Conservation (phyloP, 2,797 vertebrate genomes). For the Vipera latastei region DNA sequence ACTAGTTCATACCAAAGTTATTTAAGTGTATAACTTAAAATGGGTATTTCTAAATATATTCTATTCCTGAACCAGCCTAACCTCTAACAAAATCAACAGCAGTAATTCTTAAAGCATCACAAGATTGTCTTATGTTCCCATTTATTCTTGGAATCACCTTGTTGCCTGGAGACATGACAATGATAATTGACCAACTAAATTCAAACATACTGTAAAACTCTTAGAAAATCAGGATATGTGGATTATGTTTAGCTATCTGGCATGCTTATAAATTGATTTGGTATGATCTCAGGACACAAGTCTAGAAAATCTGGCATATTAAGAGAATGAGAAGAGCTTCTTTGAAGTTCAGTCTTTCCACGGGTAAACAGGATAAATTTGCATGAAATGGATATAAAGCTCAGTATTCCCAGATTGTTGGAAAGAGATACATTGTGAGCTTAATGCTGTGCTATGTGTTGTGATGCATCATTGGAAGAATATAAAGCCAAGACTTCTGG, state of each 20-base stretch:
- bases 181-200: background rate
- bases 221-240: background rate
- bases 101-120: background rate
- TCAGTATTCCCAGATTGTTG: background rate
- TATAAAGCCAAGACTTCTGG: background rate
- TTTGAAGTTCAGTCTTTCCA: background rate
- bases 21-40: background rate
- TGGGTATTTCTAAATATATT: background rate
- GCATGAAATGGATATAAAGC: background rate
- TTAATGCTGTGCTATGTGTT: background rate
- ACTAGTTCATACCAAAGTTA: background rate
- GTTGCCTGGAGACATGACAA: background rate
- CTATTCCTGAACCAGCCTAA: background rate
- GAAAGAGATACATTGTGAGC: background rate
- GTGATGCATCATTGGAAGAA: background rate
- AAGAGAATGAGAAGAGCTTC: background rate
- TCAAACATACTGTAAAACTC: background rate
- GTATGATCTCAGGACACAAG: background rate
- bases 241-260: background rate
- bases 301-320: background rate
- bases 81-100: background rate
- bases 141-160: background rate
- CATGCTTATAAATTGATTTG: background rate
- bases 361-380: background rate
- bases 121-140: background rate